Percentiles rank a stretch among this genome's conserved stretches.
These are phyloP conservation scores for Poecile montanus DNA, from an alignment of 2,797 vertebrate species.

Conservation along the genomic window DNA sequence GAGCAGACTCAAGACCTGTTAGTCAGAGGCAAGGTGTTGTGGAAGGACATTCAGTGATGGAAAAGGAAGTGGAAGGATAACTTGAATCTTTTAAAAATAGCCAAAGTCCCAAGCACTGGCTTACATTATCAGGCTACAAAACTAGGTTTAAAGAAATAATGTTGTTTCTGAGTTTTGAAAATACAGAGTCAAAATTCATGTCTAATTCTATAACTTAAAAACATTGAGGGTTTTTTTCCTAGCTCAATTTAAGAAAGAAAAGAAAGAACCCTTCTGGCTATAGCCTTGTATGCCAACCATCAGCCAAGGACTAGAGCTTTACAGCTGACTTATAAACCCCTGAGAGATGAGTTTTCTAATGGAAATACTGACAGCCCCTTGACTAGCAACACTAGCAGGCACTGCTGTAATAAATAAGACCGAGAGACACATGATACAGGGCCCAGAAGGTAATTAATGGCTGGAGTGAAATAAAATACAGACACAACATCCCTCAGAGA, in stretches of 20 bases:
- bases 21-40: neutral
- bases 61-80: neutral
- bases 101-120: neutral
- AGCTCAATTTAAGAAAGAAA: neutral
- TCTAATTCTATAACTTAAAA: neutral
- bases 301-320: conserved; percentile 66
- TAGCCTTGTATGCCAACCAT: conserved; percentile 31
- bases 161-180: neutral
- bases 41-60: neutral
- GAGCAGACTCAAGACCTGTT: neutral
- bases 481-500: conserved; percentile 66
- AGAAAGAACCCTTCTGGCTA: conserved; percentile 31
- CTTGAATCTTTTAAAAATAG: neutral
- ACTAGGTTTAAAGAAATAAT: neutral
- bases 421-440: conserved; percentile 71
- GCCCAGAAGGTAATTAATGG: conserved; percentile 79
- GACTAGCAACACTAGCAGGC: conserved; percentile 67
- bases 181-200: neutral
- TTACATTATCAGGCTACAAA: neutral
- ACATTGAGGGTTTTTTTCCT: neutral
- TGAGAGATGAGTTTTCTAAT: conserved; percentile 73
- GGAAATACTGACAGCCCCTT: conserved; percentile 76
- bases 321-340: conserved; percentile 66
- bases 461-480: conserved; percentile 75
- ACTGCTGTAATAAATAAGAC: conserved; percentile 74